A percentile compares a stretch with the other conserved stretches of the same genome.
These are phyloP conservation scores for Falco rusticolus DNA, from an alignment of 2,797 vertebrate genomes.

Conservation along the genomic window DNA sequence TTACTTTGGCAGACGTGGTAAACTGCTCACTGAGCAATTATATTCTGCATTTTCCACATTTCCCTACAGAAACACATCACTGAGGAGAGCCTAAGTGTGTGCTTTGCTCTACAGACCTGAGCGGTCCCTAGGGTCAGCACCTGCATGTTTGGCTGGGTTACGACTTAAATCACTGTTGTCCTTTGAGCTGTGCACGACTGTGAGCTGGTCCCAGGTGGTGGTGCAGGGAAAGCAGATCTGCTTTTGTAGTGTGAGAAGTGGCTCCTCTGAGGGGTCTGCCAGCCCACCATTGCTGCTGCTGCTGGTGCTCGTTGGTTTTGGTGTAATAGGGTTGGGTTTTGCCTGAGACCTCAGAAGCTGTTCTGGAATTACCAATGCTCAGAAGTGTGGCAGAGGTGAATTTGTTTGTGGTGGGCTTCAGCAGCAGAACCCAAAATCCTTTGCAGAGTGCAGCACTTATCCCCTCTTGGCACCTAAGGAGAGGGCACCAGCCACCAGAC, in stretches of 20 bases:
- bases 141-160: neutral
- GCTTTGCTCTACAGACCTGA: neutral
- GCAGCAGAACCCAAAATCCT: neutral
- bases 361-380: neutral
- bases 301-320: neutral
- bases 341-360: fast-evolving
- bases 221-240: neutral
- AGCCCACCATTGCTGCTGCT: fast-evolving
- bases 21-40: slow-evolving; percentile 19
- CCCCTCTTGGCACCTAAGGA: neutral
- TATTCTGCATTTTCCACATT: neutral
- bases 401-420: neutral
- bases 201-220: neutral
- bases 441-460: neutral
- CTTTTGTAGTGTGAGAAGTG: neutral
- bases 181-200: fast-evolving
- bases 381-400: neutral
- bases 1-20: neutral
- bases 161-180: neutral
- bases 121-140: neutral
- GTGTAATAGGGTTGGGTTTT: neutral
- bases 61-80: neutral
- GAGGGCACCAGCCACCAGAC: neutral
- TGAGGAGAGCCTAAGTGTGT: neutral
- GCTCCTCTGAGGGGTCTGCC: neutral